These are phyloP conservation scores for Tiliacea aurago DNA, from an alignment of 2,888 invertebrate species.

Conservation along the genomic window DNA sequence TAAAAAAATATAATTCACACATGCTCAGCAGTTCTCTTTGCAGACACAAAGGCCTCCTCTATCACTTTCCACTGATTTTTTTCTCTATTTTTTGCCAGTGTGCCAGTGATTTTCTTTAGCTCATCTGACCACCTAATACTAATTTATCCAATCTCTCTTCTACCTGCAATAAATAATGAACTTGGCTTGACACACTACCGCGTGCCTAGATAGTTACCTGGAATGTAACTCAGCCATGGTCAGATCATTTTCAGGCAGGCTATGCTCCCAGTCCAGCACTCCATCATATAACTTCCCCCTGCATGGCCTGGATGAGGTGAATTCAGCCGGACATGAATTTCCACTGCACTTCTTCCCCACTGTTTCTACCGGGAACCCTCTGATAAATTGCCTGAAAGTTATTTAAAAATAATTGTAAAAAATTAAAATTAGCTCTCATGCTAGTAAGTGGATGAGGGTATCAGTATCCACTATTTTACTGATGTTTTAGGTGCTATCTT, in stretches of 20 bases:
- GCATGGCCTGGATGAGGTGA: constrained; percentile 94
- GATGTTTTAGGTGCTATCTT: neutral
- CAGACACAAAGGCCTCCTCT: neutral
- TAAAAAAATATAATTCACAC: neutral
- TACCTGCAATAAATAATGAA: neutral
- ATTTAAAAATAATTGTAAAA: too few relatives aligned
- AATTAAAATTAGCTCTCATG: neutral
- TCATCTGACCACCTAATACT: neutral
- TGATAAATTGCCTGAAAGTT: constrained; percentile 93
- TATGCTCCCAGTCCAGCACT: constrained; percentile 99
- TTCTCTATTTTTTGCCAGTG: too few relatives aligned
- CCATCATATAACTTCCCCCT: constrained; percentile 97
- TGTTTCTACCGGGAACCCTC: constrained; percentile 94
- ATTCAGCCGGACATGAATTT: constrained; percentile 92
- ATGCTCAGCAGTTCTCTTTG: neutral
- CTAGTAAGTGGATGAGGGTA: neutral
- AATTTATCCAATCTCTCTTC: neutral
- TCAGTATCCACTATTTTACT: neutral
- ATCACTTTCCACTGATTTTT: neutral
- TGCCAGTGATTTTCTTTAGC: neutral
- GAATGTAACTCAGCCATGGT: constrained; percentile 96
- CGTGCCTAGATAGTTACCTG: constrained; percentile 87
- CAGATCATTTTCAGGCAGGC: constrained; percentile 96
- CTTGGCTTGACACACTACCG: too few relatives aligned
- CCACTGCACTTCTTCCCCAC: constrained; percentile 94